phyloP scores from a whole-genome alignment of 2,113 vertebrate species.

The Rissa tridactyla region DNA sequence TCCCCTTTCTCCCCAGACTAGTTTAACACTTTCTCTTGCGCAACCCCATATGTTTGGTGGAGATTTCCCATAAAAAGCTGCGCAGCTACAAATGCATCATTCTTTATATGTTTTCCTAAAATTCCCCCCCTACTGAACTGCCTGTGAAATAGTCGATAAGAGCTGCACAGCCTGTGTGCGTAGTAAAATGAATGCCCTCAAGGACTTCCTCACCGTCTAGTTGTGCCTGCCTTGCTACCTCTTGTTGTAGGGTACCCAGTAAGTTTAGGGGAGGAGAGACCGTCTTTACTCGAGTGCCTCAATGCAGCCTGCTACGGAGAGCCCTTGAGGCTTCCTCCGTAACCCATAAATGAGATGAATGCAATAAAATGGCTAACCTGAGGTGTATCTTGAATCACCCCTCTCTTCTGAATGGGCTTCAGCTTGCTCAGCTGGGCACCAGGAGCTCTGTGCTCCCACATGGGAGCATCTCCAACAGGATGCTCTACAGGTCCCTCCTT shows the following conservation, averaged over 20 bases:
- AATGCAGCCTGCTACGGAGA: not conserved
- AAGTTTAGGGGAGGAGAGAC: not conserved
- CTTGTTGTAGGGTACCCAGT: not conserved
- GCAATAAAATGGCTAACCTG: not conserved
- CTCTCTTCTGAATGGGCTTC: not conserved
- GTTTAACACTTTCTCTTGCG: not conserved
- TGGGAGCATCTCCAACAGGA: rapidly evolving
- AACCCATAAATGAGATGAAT: not conserved
- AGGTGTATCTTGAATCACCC: not conserved
- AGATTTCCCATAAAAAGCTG: not conserved
- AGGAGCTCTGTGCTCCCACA: not conserved
- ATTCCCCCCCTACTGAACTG: not conserved
- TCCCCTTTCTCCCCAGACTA: no score
- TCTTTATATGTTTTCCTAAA: not conserved
- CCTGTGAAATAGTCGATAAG: not conserved
- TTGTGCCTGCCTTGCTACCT: not conserved
- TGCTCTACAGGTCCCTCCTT: not conserved
- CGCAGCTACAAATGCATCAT: not conserved
- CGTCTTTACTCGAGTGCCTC: not conserved
- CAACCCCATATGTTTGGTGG: not conserved
- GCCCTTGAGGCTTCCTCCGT: not conserved
- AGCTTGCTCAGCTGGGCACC: not conserved
- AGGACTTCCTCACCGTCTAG: not conserved
- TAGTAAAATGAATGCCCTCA: not conserved
- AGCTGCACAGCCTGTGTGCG: not conserved